Evolutionary conservation across 1,140 invertebrate genomes (phyloP).

Genomic region (Chironomus tepperi): DNA sequence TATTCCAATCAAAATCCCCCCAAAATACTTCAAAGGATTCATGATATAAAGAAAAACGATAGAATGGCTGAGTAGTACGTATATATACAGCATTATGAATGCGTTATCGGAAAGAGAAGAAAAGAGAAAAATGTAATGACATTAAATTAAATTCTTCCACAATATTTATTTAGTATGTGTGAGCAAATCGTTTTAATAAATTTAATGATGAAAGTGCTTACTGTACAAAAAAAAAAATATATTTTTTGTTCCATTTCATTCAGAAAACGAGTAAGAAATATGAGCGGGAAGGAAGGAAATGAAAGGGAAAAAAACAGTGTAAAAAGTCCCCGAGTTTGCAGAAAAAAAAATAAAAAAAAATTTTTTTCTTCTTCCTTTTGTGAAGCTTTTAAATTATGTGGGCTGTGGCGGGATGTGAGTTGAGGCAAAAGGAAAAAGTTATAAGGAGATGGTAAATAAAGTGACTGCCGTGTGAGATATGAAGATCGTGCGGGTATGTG

Average conservation of each 20-base stretch:
- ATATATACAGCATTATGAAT: no score
- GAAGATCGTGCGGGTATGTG: background rate
- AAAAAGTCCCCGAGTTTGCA: slow-evolving; percentile 6
- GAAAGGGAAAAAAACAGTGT: background rate
- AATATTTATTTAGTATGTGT: slow-evolving; percentile 15
- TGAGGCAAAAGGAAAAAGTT: background rate
- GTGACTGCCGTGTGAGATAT: background rate
- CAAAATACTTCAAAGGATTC: no score
- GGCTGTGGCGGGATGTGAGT: background rate
- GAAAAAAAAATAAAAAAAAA: background rate
- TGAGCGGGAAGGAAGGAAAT: background rate
- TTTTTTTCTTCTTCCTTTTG: background rate
- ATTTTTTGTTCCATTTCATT: background rate
- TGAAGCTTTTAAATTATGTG: background rate
- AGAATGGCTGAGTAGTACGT: no score
- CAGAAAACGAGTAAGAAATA: background rate
- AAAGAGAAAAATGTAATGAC: slow-evolving; percentile 3
- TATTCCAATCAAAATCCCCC: no score
- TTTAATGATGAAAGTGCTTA: slow-evolving; percentile 14
- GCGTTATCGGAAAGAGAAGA: background rate
- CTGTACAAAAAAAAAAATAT: background rate
- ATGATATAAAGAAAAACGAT: no score
- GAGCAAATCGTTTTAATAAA: slow-evolving; percentile 14
- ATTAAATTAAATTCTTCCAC: background rate
- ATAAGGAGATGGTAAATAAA: background rate